These are phyloP conservation scores for Balearica regulorum DNA, from an alignment of 2,797 vertebrate species.

Conservation along the genomic window DNA sequence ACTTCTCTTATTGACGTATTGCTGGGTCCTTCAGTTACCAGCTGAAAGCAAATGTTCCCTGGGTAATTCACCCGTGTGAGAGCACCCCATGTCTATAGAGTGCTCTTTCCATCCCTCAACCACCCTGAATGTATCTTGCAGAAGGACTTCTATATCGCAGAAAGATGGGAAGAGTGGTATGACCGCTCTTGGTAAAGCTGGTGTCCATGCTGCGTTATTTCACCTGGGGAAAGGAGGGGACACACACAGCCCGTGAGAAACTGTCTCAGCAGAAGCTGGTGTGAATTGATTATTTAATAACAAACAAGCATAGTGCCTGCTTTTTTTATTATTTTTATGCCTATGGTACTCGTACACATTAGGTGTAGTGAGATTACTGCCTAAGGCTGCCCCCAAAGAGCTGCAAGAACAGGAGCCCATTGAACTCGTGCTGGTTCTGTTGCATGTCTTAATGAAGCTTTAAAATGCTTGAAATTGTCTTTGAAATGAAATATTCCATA, in stretches of 20 bases:
- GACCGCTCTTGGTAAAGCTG: not conserved
- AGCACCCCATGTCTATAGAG: not conserved
- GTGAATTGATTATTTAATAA: conserved; percentile 28
- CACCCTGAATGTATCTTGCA: not conserved
- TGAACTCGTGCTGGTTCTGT: not conserved
- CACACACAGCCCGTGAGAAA: not conserved
- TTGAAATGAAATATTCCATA: conserved; percentile 27
- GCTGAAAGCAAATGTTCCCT: not conserved
- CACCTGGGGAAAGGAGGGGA: not conserved
- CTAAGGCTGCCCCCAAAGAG: not conserved
- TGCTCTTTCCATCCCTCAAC: not conserved
- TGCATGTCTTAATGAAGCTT: conserved; percentile 24
- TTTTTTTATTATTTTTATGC: conserved; percentile 18
- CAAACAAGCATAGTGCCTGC: not conserved
- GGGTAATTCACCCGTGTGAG: not conserved
- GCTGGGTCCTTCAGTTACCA: not conserved
- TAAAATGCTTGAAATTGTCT: conserved; percentile 22
- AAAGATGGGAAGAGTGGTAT: not conserved
- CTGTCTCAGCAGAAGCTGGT: not conserved
- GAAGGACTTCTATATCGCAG: not conserved
- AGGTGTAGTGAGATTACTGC: not conserved
- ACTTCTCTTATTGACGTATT: not conserved
- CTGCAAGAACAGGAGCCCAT: not conserved
- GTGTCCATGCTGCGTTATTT: not conserved
- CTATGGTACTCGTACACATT: not conserved